A percentile compares a stretch with the other conserved stretches of the same genome.
Evolutionary conservation across 2,113 vertebrate species (phyloP).

Genomic region (Centropus bengalensis): DNA sequence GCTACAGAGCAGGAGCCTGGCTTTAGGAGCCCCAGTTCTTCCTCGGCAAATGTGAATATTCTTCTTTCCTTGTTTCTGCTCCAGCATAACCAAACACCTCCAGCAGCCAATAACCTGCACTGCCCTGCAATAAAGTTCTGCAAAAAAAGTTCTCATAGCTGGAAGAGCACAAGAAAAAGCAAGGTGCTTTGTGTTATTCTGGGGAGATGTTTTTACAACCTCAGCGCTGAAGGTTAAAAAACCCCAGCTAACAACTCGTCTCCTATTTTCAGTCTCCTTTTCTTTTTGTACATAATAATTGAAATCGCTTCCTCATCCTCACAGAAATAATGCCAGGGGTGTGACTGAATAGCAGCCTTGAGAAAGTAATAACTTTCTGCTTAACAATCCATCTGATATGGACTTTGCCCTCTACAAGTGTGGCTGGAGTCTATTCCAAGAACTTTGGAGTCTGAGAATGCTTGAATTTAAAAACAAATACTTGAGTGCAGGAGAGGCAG

Average conservation of each 20-base stretch:
- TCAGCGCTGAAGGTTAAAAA: not conserved
- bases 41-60: not conserved
- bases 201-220: not conserved
- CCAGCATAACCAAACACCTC: not conserved
- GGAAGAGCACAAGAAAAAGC: not conserved
- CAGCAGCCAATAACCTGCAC: not conserved
- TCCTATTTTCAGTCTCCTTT: not conserved
- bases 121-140: not conserved
- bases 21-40: not conserved
- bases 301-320: conserved; percentile 32
- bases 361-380: conserved; percentile 52
- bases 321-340: not conserved
- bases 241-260: not conserved
- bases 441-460: conserved; percentile 59
- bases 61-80: not conserved
- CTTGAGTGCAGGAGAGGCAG: conserved; percentile 62
- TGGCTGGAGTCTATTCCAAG: conserved; percentile 59
- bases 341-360: conserved; percentile 43
- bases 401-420: conserved; percentile 59
- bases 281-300: not conserved
- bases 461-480: conserved; percentile 76
- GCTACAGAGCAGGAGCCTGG: not conserved
- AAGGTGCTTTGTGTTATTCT: not conserved
- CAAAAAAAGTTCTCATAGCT: not conserved
- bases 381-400: conserved; percentile 47